These are phyloP conservation scores for Caenorhabditis afra DNA, from an alignment of 2,888 invertebrate genomes.

Conservation along the genomic window DNA sequence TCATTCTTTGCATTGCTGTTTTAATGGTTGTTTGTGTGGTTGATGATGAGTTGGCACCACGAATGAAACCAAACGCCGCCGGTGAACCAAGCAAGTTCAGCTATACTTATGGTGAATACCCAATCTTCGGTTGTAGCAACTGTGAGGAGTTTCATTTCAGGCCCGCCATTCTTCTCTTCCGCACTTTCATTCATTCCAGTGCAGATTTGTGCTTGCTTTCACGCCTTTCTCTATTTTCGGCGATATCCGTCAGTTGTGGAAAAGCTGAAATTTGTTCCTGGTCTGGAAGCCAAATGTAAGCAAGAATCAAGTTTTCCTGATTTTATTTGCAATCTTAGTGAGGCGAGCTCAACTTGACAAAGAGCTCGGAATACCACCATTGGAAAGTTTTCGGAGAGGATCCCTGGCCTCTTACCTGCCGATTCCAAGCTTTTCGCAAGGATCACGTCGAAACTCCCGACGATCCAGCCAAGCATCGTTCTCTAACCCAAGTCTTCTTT, in stretches of 20 bases:
- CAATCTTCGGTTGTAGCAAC: not conserved
- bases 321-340: constrained; percentile 52
- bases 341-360: constrained; percentile 72
- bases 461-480: constrained; percentile 68
- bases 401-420: constrained; percentile 71
- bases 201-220: constrained; percentile 76
- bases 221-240: constrained; percentile 75
- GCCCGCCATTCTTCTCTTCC: constrained; percentile 76
- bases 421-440: constrained; percentile 60
- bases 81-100: constrained; percentile 78
- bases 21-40: constrained; percentile 80
- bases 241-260: constrained; percentile 71
- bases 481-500: constrained; percentile 60
- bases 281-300: constrained; percentile 66
- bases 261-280: constrained; percentile 71
- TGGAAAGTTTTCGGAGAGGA: constrained; percentile 67
- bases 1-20: constrained; percentile 74
- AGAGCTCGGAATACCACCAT: constrained; percentile 72
- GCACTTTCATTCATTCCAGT: constrained; percentile 77
- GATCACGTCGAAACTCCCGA: constrained; percentile 62
- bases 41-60: constrained; percentile 79
- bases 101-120: constrained; percentile 77
- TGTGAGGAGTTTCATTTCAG: constrained; percentile 49
- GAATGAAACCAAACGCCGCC: constrained; percentile 78
- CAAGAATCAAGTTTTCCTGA: not conserved